Base-by-base conservation (phyloP, 2,797 vertebrate species). In the Melanotaenia nigrans region DNA sequence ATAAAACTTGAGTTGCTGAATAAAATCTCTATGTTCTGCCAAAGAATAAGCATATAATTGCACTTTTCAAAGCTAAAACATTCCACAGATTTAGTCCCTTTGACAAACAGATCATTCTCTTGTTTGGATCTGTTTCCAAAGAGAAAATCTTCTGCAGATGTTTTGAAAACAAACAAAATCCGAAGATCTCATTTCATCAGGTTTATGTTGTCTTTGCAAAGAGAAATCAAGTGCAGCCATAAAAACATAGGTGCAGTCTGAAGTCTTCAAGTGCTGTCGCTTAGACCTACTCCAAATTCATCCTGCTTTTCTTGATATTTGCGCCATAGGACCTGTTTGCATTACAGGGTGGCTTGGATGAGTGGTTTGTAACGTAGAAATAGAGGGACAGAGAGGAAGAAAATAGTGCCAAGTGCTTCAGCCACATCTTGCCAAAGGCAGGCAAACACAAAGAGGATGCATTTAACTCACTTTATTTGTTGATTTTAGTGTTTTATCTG, bases 401-500 rank as follows among this genome's bases (percentile, higher is more conserved):
- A 14, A 16, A 47, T 16, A 42, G 7, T 42, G 18, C 18, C 3
- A 20, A 47, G 1, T 47, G 42, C 42, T 47, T 20, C 18, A 24
- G 49, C 11, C 47, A 22, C 3, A 24, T 24, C 47, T 49, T 22
- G 18, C 47, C n/a, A 49, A 22, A 8, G 47, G 20, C 47, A 16
- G 36, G 12, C 10, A 38, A 40, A 40, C 13, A 14, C 13, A 11
- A 18, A 45, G 5, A 7, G 18, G 18, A 47, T 47, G 42, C 18
- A 16, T 16, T 57, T 69, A 9, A 40, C 5, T 61, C 0, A 13
- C 38, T 71, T 33, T 2, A 3, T 69, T 55, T 57, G 14, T 64
- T 38, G 6, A 24, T 83, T 60, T 58, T 68, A 32, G 30, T 62
- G 40, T 2, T 51, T 45, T 9, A 36, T 75, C 57, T 59, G 51